Base-by-base conservation (phyloP, 2,888 invertebrate genomes). In the Eumerus sabulonum region DNA sequence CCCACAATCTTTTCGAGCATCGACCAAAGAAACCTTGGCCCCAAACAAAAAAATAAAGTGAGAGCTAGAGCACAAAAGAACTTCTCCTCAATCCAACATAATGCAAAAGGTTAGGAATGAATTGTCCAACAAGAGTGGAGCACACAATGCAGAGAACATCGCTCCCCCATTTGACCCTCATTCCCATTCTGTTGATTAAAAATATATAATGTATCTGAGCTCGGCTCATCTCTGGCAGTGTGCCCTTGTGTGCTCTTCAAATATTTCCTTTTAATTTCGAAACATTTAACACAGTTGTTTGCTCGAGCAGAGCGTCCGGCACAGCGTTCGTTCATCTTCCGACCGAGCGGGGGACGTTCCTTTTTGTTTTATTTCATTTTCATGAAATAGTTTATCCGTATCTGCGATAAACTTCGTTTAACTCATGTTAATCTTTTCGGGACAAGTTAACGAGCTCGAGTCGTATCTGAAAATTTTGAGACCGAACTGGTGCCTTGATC, bases 211-310 rank as follows among this genome's bases (percentile, higher is more conserved):
- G n/a, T 16, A 38, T n/a, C n/a, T 36, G 36, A 45, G 11, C 18
- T 35, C 2, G 4, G n/a, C 14, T 17, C 36, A 16, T 27, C 38
- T 27, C 36, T 35, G 17, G 19, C 27, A 27, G 3, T 4, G 27
- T 27, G 27, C 27, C 27, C 27, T 27, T 18, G 35, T 45, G 40
- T n/a, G 66, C 54, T 77, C 76, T 62, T 77, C 60, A 77, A 77
- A 77, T 77, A 76, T 77, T 77, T 77, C 72, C 62, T 71, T 76
- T 76, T 66, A 71, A 76, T 62, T 66, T 54, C 51, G 45, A 71
- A 76, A 47, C 62, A 71, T 76, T 76, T 71, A 76, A 57, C 71
- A 45, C 72, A 51, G 47, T 4, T 72, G 57, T 47, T 51, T 35
- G 54, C 17, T 14, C 9, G 14, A n/a, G 9, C 60, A 16, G 48